These are phyloP conservation scores for Ornithoptera alexandrae DNA, from an alignment of 2,888 invertebrate genomes.

Conservation along the genomic window DNA sequence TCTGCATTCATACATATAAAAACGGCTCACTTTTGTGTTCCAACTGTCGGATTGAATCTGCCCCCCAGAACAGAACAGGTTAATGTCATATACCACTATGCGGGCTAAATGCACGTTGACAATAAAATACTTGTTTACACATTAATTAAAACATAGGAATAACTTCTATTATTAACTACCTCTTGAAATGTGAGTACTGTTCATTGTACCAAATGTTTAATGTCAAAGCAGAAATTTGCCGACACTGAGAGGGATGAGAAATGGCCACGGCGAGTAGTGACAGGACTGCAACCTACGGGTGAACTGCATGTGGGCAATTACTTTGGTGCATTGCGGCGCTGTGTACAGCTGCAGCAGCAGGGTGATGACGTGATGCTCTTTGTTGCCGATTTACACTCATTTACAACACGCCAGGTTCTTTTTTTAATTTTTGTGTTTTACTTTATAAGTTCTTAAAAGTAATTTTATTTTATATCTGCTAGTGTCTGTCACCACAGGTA, in stretches of 20 bases:
- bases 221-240: conserved; percentile 2
- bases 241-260: conserved; percentile 18
- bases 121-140: neutral
- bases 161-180: too few species aligned
- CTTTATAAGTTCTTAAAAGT: neutral
- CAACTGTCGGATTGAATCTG: too few species aligned
- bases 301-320: conserved; percentile 97
- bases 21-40: too few species aligned
- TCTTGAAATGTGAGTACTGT: too few species aligned
- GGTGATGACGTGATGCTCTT: conserved; percentile 87
- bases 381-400: conserved; percentile 95
- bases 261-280: conserved; percentile 86
- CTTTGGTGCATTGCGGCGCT: conserved; percentile 93
- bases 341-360: conserved; percentile 88
- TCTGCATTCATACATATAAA: too few species aligned
- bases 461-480: too few species aligned
- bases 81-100: too few species aligned
- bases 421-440: neutral
- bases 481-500: too few species aligned
- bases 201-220: neutral
- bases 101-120: too few species aligned
- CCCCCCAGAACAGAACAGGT: too few species aligned
- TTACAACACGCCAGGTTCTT: conserved; percentile 88
- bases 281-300: conserved; percentile 98
- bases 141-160: neutral